Evolutionary conservation across 2,113 vertebrate species (phyloP).

Genomic region (Trichechus manatus): DNA sequence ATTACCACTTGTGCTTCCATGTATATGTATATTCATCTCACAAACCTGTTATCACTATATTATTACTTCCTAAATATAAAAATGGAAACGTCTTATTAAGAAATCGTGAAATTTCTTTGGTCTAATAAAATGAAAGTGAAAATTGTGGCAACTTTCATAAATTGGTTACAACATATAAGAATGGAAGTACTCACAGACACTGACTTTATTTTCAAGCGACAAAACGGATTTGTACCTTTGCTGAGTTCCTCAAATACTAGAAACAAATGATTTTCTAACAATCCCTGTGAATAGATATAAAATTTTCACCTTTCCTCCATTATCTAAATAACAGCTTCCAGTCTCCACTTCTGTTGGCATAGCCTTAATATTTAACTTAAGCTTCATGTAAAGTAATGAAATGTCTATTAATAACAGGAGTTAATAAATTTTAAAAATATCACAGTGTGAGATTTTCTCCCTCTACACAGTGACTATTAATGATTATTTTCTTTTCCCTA

Average conservation of each 20-base stretch:
- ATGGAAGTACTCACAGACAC: neutral
- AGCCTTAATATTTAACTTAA: constrained; percentile 22
- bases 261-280: neutral
- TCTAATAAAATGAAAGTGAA: neutral
- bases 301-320: neutral
- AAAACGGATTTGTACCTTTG: neutral
- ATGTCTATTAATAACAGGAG: neutral
- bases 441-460: neutral
- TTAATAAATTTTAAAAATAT: constrained; percentile 30
- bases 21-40: neutral
- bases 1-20: neutral
- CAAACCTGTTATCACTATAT: neutral
- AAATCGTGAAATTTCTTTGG: neutral
- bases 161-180: neutral
- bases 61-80: neutral
- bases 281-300: neutral
- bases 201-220: neutral
- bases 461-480: neutral
- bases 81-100: neutral
- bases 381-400: constrained; percentile 8
- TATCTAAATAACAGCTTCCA: neutral
- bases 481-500: neutral
- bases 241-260: neutral
- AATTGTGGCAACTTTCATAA: neutral
- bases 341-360: neutral